A percentile compares a stretch with the other conserved stretches of the same genome.
Conservation (phyloP, 2,888 invertebrate genomes). For the Anarsia innoxiella region DNA sequence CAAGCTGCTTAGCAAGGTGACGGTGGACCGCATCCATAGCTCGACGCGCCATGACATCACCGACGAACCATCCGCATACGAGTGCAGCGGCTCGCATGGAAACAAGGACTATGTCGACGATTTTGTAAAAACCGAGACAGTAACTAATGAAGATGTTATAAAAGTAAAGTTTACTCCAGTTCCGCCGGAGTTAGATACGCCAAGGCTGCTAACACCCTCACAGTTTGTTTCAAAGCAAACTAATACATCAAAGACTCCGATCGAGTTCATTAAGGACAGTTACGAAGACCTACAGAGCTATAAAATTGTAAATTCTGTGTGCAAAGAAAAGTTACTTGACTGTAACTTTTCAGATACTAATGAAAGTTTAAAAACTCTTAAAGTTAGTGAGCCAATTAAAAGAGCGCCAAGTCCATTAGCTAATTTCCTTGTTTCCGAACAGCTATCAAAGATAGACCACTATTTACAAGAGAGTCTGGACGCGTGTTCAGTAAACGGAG, state of each 20-base stretch:
- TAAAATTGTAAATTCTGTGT: slow-evolving; percentile 61
- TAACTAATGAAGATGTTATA: slow-evolving; percentile 63
- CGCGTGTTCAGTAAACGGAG: slow-evolving; percentile 37
- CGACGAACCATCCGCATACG: slow-evolving; percentile 45
- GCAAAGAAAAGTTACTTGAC: slow-evolving; percentile 45
- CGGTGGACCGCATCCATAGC: slow-evolving; percentile 62
- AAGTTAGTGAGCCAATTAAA: slow-evolving; percentile 24
- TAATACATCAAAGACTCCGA: slow-evolving; percentile 29
- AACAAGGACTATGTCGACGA: slow-evolving; percentile 56
- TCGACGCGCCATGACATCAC: slow-evolving; percentile 59
- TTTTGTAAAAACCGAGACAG: slow-evolving; percentile 60
- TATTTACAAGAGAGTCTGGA: slow-evolving; percentile 63
- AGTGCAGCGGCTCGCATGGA: slow-evolving; percentile 31
- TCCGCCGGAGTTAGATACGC: slow-evolving; percentile 48
- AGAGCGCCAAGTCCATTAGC: slow-evolving; percentile 50
- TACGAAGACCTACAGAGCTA: slow-evolving; percentile 64
- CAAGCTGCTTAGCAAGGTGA: slow-evolving; percentile 67
- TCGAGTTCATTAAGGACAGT: slow-evolving; percentile 49
- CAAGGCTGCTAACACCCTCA: slow-evolving; percentile 37
- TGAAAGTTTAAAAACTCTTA: slow-evolving; percentile 21
- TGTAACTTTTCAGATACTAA: slow-evolving; percentile 19
- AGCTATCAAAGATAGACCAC: slow-evolving; percentile 57
- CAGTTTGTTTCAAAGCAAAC: slow-evolving; percentile 22
- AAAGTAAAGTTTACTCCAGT: slow-evolving; percentile 65
- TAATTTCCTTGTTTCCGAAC: slow-evolving; percentile 52